A percentile compares a stretch with the other conserved stretches of the same genome.
These are phyloP conservation scores for Trididemnum clinides DNA, from an alignment of 23 tunicate species.

Conservation along the genomic window DNA sequence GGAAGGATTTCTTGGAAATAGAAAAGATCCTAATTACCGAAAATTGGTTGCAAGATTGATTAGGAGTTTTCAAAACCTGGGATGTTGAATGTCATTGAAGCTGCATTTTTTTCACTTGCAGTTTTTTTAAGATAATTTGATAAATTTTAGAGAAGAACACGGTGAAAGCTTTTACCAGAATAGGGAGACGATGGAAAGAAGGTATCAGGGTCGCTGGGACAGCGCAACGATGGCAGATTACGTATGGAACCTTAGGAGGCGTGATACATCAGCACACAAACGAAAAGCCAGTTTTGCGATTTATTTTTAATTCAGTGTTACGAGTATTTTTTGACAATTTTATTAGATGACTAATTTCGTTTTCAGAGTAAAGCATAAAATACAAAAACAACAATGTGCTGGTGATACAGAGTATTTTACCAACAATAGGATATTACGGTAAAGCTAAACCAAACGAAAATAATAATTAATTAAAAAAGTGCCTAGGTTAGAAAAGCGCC, in stretches of 20 bases:
- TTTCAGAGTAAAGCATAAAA: no score
- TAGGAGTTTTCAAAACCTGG: neutral
- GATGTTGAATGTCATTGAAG: neutral
- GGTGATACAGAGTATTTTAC: no score
- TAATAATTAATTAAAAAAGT: no score
- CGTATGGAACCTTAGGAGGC: neutral
- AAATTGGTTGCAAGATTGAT: neutral
- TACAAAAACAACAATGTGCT: no score
- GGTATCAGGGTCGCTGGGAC: neutral
- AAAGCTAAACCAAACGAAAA: no score
- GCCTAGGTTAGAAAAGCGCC: no score
- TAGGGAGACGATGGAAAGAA: neutral
- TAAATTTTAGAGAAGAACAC: neutral
- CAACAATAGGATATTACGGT: no score
- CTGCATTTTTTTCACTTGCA: neutral
- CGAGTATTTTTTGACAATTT: no score
- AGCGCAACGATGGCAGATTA: neutral
- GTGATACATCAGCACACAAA: neutral
- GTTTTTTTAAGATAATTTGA: neutral
- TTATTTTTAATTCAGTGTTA: neutral
- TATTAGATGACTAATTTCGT: no score
- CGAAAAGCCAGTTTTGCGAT: neutral
- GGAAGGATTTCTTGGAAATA: neutral
- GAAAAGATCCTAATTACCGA: neutral
- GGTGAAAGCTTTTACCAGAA: no score